Evolutionary conservation across 2,888 invertebrate genomes (phyloP).

Genomic region (Digitonthophagus gazella): DNA sequence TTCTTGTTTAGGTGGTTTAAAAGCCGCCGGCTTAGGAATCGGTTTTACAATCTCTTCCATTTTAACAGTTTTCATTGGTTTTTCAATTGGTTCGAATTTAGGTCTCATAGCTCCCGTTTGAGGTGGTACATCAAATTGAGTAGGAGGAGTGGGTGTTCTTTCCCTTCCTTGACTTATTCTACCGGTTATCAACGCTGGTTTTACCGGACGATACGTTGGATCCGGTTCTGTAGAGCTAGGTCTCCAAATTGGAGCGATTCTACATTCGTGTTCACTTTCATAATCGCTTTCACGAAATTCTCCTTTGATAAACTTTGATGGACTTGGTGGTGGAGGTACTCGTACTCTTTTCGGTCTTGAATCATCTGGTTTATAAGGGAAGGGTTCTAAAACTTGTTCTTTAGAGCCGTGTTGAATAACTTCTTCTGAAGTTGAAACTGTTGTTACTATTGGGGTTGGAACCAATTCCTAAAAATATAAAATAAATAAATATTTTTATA

Average conservation of each 20-base stretch:
- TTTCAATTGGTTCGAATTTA: conserved; percentile 61
- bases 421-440: conserved; percentile 49
- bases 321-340: conserved; percentile 58
- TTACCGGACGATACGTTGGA: conserved; percentile 59
- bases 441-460: conserved; percentile 54
- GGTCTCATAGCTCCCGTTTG: conserved; percentile 53
- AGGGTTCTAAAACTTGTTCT: conserved; percentile 50
- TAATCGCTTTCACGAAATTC: conserved; percentile 69
- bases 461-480: conserved; percentile 55
- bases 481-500: not conserved
- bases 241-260: conserved; percentile 62
- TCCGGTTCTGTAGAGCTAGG: conserved; percentile 57
- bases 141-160: conserved; percentile 58
- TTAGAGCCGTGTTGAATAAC: conserved; percentile 44
- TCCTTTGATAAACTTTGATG: conserved; percentile 64
- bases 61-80: conserved; percentile 43
- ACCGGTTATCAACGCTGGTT: conserved; percentile 55
- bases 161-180: conserved; percentile 51
- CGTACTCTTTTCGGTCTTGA: conserved; percentile 45
- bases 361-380: conserved; percentile 51
- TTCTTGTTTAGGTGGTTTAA: conserved; percentile 53
- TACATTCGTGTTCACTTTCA: conserved; percentile 68
- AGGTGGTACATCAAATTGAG: conserved; percentile 57
- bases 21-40: conserved; percentile 49
- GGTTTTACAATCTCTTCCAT: conserved; percentile 48